Base-by-base conservation (phyloP, 2,888 invertebrate genomes). In the Lissocephala sabroskyi region DNA sequence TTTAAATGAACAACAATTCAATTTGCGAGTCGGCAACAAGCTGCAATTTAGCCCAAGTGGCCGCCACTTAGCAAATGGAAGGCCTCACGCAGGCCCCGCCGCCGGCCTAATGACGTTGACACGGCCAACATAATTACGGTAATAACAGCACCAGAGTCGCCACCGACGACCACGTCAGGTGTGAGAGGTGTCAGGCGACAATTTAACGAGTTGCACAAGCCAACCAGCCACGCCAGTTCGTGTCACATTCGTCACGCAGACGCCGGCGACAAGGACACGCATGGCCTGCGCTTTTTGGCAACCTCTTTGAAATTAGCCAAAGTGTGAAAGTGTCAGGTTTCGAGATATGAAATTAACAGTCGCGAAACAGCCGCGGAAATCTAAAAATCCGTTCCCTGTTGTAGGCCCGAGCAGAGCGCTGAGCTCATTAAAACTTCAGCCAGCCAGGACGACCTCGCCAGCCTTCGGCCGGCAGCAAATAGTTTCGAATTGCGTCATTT, bases 321-420 rank as follows among this genome's bases (percentile, higher is more conserved):
- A 77, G 78, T 80, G 78, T 79, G 78, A 80, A 79, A 79, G 79
- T 79, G 78, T 73, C 80, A 79, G 79, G 80, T 79, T 75, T 71
- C 73, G 62, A 58, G 73, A 77, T 77, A 75, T 77, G 75, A 74
- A 71, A 79, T 80, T 79, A 74, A 71, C 65, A 58, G 48, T n/a
- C n/a, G 51, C 35, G 3, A 13, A 4, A 16, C 35, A 9, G 16
- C 16, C 10, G 9, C 35, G 3, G n/a, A n/a, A n/a, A n/a, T n/a
- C n/a, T n/a, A n/a, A n/a, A n/a, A n/a, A n/a, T n/a, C n/a, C n/a
- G n/a, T n/a, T n/a, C n/a, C n/a, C n/a, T n/a, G n/a, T n/a, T n/a
- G n/a, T n/a, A n/a, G n/a, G n/a, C n/a, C n/a, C n/a, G n/a, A n/a
- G n/a, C n/a, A n/a, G n/a, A n/a, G n/a, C n/a, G n/a, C 7, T 23